Evolutionary conservation across 2,888 invertebrate genomes (phyloP).

Genomic region (Pristionchus maxplancki): DNA sequence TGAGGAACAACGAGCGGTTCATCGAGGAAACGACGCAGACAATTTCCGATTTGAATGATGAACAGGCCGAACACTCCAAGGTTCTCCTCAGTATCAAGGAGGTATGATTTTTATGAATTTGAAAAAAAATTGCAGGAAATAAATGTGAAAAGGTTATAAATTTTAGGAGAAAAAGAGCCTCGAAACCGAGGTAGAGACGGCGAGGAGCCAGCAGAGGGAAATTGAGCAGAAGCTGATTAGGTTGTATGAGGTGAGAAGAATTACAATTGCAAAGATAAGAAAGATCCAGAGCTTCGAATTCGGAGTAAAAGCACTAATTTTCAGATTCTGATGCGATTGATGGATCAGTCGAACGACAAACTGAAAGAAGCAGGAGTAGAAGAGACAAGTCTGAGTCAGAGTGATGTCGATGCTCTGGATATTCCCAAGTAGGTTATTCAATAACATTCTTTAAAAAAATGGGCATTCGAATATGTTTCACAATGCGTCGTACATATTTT

Average conservation of each 20-base stretch:
- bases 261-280: no score
- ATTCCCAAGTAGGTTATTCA: constrained; percentile 53
- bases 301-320: no score
- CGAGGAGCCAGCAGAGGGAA: constrained; percentile 65
- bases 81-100: constrained; percentile 74
- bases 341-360: constrained; percentile 70
- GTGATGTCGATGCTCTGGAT: constrained; percentile 63
- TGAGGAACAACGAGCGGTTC: constrained; percentile 55
- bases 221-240: constrained; percentile 62
- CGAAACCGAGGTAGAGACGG: constrained; percentile 65
- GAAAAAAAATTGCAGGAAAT: not conserved
- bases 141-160: not conserved
- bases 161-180: constrained; percentile 70
- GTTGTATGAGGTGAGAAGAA: constrained; percentile 56
- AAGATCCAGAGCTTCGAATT: no score
- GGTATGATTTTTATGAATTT: constrained; percentile 52
- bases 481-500: no score
- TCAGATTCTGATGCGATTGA: constrained; percentile 57
- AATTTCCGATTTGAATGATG: constrained; percentile 71
- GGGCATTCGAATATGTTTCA: not conserved
- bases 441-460: not conserved
- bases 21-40: constrained; percentile 68
- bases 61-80: constrained; percentile 73
- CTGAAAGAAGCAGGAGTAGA: constrained; percentile 69
- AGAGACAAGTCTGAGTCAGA: constrained; percentile 55